phyloP scores from a whole-genome alignment of 1,140 invertebrate species.

The Magallana gigas region DNA sequence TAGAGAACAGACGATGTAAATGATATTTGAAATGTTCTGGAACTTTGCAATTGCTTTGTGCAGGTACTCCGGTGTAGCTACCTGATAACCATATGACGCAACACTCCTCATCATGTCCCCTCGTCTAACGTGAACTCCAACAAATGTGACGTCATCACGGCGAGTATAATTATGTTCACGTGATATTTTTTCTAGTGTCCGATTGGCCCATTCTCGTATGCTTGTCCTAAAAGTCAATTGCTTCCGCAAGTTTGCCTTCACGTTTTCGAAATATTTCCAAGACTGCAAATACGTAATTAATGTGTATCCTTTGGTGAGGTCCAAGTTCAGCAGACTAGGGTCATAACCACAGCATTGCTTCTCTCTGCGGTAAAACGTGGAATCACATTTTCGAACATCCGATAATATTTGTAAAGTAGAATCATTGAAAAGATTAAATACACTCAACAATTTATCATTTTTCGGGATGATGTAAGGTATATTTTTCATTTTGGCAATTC shows the following conservation, averaged over 20 bases:
- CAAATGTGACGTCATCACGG: constrained; percentile 42
- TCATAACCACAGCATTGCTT: constrained; percentile 75
- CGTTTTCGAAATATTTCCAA: constrained; percentile 58
- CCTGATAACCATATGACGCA: constrained; percentile 48
- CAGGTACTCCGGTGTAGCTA: constrained; percentile 58
- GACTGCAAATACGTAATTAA: constrained; percentile 58
- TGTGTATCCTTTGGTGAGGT: neutral
- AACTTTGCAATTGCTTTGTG: constrained; percentile 55
- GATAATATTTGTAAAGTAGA: neutral
- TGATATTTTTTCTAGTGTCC: constrained; percentile 9
- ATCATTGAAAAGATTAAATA: constrained; percentile 24
- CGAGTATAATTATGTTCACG: too few species aligned
- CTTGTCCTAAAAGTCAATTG: constrained; percentile 49
- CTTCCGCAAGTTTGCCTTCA: constrained; percentile 37
- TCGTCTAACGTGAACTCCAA: constrained; percentile 63
- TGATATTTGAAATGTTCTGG: constrained; percentile 43
- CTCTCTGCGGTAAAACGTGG: neutral
- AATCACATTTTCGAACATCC: neutral
- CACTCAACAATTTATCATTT: neutral
- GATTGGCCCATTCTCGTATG: constrained; percentile 27
- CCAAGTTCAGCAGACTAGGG: neutral
- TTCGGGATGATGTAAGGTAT: constrained; percentile 35
- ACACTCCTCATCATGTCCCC: constrained; percentile 54
- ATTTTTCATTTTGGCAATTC: constrained; percentile 52
- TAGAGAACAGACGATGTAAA: constrained; percentile 60